Percentiles rank a stretch among this genome's conserved stretches.
These are phyloP conservation scores for Sceloporus tristichus DNA, from an alignment of 2,113 vertebrate genomes.

Conservation along the genomic window DNA sequence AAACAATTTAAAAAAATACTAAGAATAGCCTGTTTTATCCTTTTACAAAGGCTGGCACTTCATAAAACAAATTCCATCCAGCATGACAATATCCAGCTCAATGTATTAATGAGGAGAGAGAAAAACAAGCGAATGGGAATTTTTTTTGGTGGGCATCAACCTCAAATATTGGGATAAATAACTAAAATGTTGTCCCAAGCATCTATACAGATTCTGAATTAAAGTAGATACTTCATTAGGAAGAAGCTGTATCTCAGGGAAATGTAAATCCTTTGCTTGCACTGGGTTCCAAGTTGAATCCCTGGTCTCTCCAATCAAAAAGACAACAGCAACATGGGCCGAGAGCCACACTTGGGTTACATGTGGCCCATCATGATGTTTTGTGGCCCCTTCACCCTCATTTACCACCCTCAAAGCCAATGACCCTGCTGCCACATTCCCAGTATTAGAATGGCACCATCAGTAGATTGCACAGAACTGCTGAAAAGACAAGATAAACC, in stretches of 20 bases:
- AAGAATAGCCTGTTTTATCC: constrained; percentile 26
- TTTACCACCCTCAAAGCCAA: too few species aligned
- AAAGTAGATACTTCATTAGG: background rate
- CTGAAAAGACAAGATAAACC: too few species aligned
- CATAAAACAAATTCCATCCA: constrained; percentile 34
- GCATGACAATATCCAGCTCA: background rate
- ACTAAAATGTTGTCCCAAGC: too few species aligned
- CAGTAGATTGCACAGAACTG: background rate
- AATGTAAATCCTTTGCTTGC: background rate
- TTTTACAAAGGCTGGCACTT: background rate
- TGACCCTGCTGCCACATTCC: too few species aligned
- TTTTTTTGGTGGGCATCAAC: background rate
- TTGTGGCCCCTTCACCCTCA: too few species aligned
- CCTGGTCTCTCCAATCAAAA: background rate
- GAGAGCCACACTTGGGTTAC: too few species aligned
- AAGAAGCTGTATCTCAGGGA: background rate
- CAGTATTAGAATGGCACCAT: background rate
- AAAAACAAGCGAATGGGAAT: background rate
- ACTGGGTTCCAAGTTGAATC: background rate
- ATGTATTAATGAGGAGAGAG: background rate
- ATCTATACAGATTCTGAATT: background rate
- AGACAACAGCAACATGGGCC: background rate
- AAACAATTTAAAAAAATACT: background rate
- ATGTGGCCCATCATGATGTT: too few species aligned
- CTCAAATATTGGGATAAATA: background rate